Base-by-base conservation (phyloP, 2,888 invertebrate species). In the Monochamus alternatus region DNA sequence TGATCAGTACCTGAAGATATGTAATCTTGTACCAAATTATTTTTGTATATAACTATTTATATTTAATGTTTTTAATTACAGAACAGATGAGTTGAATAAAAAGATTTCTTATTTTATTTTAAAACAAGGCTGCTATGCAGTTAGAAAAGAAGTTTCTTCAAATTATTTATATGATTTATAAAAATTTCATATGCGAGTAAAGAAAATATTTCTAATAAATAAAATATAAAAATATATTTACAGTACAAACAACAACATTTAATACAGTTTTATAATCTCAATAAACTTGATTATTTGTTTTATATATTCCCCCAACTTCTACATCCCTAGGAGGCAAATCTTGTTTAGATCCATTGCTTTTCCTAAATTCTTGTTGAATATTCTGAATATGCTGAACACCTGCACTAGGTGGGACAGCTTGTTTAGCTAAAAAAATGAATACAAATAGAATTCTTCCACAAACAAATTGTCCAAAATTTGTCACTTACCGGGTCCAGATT, bases 1-100 rank as follows among this genome's bases (percentile, higher is more conserved):
- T 70, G 14, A 3, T 32, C 14, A 38, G 62, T 68, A 74, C 67
- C 68, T 62, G 66, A 66, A 47, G 10, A 9, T 44, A 31, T 30
- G 66, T 9, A 65, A 30, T 51, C 44, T 32, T 51, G 22, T 14
- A 38, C 51, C 51, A 30, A 31, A 14, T 63, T 3, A 62, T 32
- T 22, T 14, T 60, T 62, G 38, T 70, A 38, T 38, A 52, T 38
- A 38, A 38, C 7, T 51, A 43, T 64, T 32, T 51, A 31, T 64
- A 22, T 51, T 71, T 64, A 71, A 51, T 64, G 12, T 47, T 47
- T 47, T 47, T 47, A 12, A 47, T 47, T 7, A 3, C 47, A 47
- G 5, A 7, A 5, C 7, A 38, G 47, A 12, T 47, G 12, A 8
- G 47, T 47, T 47, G 9, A 47, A 47, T 47, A 47, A 47, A 12